A percentile compares a stretch with the other conserved stretches of the same genome.
Conservation (phyloP, 2,888 invertebrate genomes). For the Craniophora ligustri region DNA sequence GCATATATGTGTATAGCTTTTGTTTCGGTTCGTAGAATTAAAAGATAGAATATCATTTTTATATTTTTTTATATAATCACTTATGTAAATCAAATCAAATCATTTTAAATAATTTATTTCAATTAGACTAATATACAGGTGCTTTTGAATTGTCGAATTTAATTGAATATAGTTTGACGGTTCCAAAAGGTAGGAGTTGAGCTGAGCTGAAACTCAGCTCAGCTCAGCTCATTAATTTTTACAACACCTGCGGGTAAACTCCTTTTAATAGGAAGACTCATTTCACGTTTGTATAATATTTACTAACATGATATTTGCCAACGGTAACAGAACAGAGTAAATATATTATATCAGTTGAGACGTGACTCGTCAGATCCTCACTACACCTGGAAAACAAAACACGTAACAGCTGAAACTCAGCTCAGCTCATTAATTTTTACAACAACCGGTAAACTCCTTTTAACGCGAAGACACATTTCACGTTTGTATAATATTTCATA, state of each 20-base stretch:
- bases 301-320: slow-evolving; percentile 41
- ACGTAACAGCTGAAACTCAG: slow-evolving; percentile 1
- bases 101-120: too few species aligned
- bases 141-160: too few species aligned
- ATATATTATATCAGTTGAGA: slow-evolving; percentile 49
- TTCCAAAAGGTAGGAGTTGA: too few species aligned
- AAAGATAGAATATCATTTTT: too few species aligned
- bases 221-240: slow-evolving; percentile 29
- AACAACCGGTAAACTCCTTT: slow-evolving; percentile 7
- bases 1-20: too few species aligned
- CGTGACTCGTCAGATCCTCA: too few species aligned
- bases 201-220: too few species aligned
- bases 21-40: too few species aligned
- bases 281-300: slow-evolving; percentile 47
- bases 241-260: slow-evolving; percentile 13
- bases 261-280: slow-evolving; percentile 26
- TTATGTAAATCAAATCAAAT: too few species aligned
- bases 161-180: too few species aligned
- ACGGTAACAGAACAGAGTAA: slow-evolving; percentile 28
- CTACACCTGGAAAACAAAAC: slow-evolving; percentile 4
- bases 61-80: too few species aligned
- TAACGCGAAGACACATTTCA: slow-evolving; percentile 40
- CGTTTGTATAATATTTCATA: slow-evolving; percentile 46
- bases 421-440: slow-evolving; percentile 27
- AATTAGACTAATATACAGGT: too few species aligned